Evolutionary conservation across 2,888 invertebrate genomes (phyloP), one percentile per base, ranked within the genome.

Genomic region (Aplocera efformata): DNA sequence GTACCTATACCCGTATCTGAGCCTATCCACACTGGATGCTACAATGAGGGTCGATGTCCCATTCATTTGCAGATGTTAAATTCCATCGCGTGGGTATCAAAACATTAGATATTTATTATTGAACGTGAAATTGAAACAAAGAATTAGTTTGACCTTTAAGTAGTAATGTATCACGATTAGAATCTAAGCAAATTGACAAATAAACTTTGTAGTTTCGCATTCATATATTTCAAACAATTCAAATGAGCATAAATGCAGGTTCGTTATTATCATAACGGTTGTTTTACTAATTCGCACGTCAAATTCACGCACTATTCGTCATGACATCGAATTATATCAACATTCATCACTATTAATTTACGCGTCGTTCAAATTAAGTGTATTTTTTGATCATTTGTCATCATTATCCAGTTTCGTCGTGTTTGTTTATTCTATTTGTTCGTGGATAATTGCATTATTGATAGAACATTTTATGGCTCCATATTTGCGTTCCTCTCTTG

Each of bases 321-420:
- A 79, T 70, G 69, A 36, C 34, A 50, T 50, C 37, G 42, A 51
- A 52, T 46, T 48, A 36, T 47, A 73, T 79, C 65, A 72, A 72
- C 64, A 56, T 64, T 63, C 63, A 64, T 70, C 69, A 61, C 66
- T 64, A 74, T 72, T 78, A 78, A 81, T 81, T 78, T 71, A 69
- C 74, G 67, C 74, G 55, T 72, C 58, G 63, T 60, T 63, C 63
- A 67, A 80, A 81, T 81, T 81, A 77, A 68, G 48, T 56, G 60
- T 57, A 66, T 76, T 75, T 77, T 79, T 75, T 63, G 67, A 60
- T 71, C 72, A 79, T 83, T 82, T 79, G 79, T 84, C 81, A 81
- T 73, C 60, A 67, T 71, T 77, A 79, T 69, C 50, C 40, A 54
- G 58, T 50, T 47, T 48, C 38, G 53, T 48, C 57, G 62, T 60